Conservation (phyloP, 2,888 invertebrate species). For the Ectropis crepuscularia region DNA sequence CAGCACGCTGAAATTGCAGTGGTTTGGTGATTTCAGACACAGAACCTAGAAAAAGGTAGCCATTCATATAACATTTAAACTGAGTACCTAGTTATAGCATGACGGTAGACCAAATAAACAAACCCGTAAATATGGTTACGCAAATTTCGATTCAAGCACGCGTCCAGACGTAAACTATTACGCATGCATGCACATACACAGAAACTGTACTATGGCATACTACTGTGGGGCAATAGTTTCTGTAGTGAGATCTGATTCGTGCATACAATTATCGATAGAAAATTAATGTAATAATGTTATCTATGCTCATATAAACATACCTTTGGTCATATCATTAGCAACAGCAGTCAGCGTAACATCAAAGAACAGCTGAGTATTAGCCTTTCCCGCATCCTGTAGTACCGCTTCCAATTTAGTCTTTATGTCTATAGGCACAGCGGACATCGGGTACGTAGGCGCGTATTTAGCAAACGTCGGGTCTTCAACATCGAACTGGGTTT, state of each 20-base stretch:
- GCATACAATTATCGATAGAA: neutral
- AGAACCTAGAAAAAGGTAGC: no score
- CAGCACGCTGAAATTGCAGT: no score
- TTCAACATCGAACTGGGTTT: constrained; percentile 85
- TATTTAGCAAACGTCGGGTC: constrained; percentile 86
- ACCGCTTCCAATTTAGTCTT: constrained; percentile 74
- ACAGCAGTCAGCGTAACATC: constrained; percentile 88
- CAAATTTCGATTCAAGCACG: no score
- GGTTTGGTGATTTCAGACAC: no score
- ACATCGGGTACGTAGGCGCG: constrained; percentile 84
- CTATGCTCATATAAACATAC: constrained; percentile 57
- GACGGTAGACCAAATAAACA: no score
- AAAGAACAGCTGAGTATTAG: constrained; percentile 88
- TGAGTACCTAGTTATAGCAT: no score
- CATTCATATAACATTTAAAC: no score
- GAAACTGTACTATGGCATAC: no score
- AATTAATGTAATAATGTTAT: neutral
- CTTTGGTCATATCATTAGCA: constrained; percentile 90
- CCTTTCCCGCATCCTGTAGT: constrained; percentile 85
- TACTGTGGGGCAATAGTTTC: no score
- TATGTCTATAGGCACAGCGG: constrained; percentile 76
- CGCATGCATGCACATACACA: no score
- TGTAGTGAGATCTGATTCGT: neutral
- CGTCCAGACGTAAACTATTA: no score
- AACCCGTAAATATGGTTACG: no score